Percentiles rank a stretch among this genome's conserved stretches.
Conservation (phyloP, 2,113 vertebrate genomes). For the Callionymus lyra region DNA sequence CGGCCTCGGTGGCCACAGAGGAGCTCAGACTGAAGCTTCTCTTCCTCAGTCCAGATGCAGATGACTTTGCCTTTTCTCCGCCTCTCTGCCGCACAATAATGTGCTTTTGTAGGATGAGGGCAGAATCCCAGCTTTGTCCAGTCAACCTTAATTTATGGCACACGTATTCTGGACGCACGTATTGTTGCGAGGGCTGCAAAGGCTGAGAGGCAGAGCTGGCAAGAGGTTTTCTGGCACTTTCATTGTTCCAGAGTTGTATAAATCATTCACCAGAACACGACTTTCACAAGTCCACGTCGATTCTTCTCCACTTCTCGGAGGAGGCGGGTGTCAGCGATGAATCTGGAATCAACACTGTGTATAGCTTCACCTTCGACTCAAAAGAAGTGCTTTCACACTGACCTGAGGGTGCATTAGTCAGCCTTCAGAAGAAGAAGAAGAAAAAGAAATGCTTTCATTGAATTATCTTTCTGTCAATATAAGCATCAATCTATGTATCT, state of each 20-base stretch:
- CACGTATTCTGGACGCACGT: slow-evolving; percentile 58
- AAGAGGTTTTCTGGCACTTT: slow-evolving; percentile 52
- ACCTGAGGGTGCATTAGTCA: too few relatives aligned
- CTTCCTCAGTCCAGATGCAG: slow-evolving; percentile 59
- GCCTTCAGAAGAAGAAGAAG: too few relatives aligned
- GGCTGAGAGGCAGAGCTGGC: slow-evolving; percentile 45
- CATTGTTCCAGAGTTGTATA: slow-evolving; percentile 59
- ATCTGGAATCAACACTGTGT: too few relatives aligned
- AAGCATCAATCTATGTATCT: too few relatives aligned
- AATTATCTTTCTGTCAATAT: too few relatives aligned
- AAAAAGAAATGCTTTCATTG: too few relatives aligned
- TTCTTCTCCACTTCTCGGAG: slow-evolving; percentile 53
- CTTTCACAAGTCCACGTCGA: slow-evolving; percentile 57
- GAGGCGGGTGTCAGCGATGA: neutral
- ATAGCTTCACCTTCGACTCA: too few relatives aligned
- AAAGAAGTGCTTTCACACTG: too few relatives aligned
- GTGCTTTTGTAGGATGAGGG: slow-evolving; percentile 61
- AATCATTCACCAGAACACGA: slow-evolving; percentile 62
- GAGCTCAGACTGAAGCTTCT: slow-evolving; percentile 50
- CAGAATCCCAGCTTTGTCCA: slow-evolving; percentile 68
- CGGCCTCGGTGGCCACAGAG: slow-evolving; percentile 55
- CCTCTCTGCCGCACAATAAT: slow-evolving; percentile 58
- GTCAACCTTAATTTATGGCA: slow-evolving; percentile 71
- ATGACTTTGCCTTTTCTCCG: slow-evolving; percentile 52
- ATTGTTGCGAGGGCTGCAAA: slow-evolving; percentile 58